phyloP scores from a whole-genome alignment of 2,888 invertebrate genomes.

The Netelia virgata region DNA sequence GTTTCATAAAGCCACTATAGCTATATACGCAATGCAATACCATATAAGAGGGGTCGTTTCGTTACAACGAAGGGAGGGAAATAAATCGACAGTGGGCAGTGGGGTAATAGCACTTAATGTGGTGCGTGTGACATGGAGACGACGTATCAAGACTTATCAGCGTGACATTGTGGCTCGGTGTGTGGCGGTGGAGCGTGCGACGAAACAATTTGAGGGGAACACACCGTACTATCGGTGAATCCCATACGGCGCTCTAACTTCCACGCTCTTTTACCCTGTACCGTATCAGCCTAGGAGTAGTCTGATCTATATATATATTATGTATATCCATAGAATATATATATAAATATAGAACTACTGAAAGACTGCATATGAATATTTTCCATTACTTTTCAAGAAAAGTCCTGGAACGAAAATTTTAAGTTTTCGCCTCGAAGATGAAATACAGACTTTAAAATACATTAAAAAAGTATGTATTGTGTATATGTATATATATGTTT shows the following conservation, averaged over 20 bases:
- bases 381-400: too few species aligned
- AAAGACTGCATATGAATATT: too few species aligned
- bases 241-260: neutral
- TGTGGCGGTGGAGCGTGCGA: neutral
- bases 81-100: neutral
- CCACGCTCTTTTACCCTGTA: neutral
- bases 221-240: neutral
- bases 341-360: too few species aligned
- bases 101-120: constrained; percentile 20
- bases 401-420: too few species aligned
- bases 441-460: too few species aligned
- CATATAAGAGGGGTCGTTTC: neutral
- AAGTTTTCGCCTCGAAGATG: too few species aligned
- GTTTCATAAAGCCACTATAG: too few species aligned
- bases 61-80: neutral
- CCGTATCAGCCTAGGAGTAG: neutral
- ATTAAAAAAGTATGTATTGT: neutral
- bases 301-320: neutral
- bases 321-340: too few species aligned
- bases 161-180: constrained; percentile 34
- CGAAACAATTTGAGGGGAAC: neutral
- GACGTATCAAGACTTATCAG: constrained; percentile 53
- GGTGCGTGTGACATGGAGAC: constrained; percentile 30
- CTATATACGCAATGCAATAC: neutral
- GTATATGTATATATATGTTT: neutral